Conservation (phyloP, 2,113 vertebrate genomes). For the Pleuronectes platessa region DNA sequence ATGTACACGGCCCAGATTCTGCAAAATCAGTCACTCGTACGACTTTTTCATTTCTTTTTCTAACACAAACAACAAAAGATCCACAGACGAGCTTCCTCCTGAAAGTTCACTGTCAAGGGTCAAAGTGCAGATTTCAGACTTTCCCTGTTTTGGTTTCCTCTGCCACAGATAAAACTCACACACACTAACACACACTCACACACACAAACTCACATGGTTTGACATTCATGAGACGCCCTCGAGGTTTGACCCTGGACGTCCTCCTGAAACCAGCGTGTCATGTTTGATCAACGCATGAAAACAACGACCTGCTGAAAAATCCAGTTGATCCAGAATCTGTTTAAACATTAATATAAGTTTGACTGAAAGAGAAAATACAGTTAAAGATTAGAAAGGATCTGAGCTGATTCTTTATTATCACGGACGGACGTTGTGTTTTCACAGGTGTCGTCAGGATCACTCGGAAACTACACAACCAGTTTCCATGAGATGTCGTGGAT, state of each 20-base stretch:
- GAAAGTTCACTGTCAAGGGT: background rate
- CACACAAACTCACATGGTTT: background rate
- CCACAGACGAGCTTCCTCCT: constrained; percentile 22
- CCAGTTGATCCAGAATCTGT: constrained; percentile 15
- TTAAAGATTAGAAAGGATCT: no score
- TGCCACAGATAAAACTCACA: background rate
- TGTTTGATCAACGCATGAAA: background rate
- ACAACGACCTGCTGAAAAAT: no score
- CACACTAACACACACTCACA: no score
- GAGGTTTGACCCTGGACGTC: constrained; percentile 15
- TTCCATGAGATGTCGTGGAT: background rate
- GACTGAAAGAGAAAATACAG: background rate
- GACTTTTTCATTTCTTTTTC: constrained; percentile 3
- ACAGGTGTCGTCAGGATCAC: no score
- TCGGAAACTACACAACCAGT: background rate
- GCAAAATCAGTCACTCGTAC: constrained; percentile 54
- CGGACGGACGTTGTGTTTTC: background rate
- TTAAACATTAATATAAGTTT: background rate
- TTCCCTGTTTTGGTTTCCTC: constrained; percentile 25
- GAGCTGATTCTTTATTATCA: no score
- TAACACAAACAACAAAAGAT: constrained; percentile 14
- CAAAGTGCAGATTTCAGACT: constrained; percentile 34
- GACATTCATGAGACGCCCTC: constrained; percentile 43
- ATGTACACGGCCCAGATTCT: constrained; percentile 58
- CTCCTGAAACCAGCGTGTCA: constrained; percentile 31